These are phyloP conservation scores for Pitta sordida DNA, from an alignment of 2,113 vertebrate species.

Conservation along the genomic window DNA sequence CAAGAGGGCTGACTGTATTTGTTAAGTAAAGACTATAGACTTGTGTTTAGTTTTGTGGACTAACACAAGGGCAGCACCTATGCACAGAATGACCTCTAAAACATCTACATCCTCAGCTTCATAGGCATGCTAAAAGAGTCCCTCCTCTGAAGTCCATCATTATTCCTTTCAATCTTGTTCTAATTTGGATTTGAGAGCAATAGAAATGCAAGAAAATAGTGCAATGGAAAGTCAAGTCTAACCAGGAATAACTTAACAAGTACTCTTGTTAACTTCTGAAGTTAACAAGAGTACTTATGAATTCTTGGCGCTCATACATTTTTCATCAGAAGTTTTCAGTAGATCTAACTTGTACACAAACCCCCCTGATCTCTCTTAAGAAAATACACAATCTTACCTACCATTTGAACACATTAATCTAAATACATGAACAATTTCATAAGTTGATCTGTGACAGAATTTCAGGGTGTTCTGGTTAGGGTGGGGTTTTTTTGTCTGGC, in stretches of 20 bases:
- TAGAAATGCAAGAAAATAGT: background rate
- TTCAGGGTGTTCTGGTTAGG: too few species aligned
- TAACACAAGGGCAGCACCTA: background rate
- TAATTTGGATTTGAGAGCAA: background rate
- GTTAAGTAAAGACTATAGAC: background rate
- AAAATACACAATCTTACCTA: background rate
- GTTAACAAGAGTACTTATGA: background rate
- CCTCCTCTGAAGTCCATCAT: background rate
- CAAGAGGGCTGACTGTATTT: too few species aligned
- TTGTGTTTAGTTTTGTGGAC: background rate
- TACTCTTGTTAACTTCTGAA: background rate
- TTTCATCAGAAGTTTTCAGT: background rate
- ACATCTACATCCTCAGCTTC: background rate
- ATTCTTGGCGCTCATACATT: background rate
- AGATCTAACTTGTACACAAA: background rate
- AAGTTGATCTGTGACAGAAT: background rate
- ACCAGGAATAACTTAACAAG: background rate
- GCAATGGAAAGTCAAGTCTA: background rate
- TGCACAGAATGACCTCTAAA: background rate
- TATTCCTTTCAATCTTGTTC: background rate
- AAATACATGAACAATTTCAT: background rate
- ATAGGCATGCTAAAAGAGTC: background rate
- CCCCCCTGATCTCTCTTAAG: accelerated
- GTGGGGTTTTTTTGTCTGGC: too few species aligned
- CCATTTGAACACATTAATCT: background rate